Conservation (phyloP, 2,888 invertebrate species). For the Macropis europaea region DNA sequence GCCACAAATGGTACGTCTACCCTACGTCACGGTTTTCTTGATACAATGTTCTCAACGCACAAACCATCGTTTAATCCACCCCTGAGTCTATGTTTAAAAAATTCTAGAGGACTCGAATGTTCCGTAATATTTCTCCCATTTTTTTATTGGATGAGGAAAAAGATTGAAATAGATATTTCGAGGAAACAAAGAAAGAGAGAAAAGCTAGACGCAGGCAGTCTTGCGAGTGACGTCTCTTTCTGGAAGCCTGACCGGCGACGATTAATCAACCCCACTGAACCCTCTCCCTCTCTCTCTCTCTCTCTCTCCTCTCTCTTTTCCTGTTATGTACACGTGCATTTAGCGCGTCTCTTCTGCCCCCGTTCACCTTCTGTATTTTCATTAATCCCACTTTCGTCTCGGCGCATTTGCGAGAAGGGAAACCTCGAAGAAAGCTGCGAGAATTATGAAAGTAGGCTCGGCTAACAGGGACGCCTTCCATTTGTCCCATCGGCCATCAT, state of each 20-base stretch:
- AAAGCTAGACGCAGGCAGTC: conserved; percentile 66
- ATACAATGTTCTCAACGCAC: too few species aligned
- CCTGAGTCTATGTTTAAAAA: too few species aligned
- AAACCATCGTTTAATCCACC: too few species aligned
- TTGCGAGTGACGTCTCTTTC: conserved; percentile 63
- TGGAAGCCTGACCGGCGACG: conserved; percentile 60
- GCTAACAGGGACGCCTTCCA: background rate
- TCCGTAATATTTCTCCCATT: conserved; percentile 1
- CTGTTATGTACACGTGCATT: conserved; percentile 67
- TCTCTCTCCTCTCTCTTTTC: conserved; percentile 29
- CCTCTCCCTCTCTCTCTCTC: conserved; percentile 27
- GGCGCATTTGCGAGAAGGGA: conserved; percentile 48
- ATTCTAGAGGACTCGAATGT: background rate
- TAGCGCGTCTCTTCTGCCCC: conserved; percentile 62
- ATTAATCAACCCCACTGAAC: conserved; percentile 67
- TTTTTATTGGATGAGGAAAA: background rate
- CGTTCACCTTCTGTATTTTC: conserved; percentile 68
- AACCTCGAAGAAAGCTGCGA: conserved; percentile 15
- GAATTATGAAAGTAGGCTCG: conserved; percentile 41
- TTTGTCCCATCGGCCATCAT: background rate
- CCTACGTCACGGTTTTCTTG: too few species aligned
- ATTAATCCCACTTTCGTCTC: conserved; percentile 73
- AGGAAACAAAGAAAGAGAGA: conserved; percentile 56
- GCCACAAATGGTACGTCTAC: too few species aligned
- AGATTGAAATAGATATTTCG: conserved; percentile 43